Evolutionary conservation across 1,140 invertebrate genomes (phyloP).

Genomic region (Drosophila kanapiae): DNA sequence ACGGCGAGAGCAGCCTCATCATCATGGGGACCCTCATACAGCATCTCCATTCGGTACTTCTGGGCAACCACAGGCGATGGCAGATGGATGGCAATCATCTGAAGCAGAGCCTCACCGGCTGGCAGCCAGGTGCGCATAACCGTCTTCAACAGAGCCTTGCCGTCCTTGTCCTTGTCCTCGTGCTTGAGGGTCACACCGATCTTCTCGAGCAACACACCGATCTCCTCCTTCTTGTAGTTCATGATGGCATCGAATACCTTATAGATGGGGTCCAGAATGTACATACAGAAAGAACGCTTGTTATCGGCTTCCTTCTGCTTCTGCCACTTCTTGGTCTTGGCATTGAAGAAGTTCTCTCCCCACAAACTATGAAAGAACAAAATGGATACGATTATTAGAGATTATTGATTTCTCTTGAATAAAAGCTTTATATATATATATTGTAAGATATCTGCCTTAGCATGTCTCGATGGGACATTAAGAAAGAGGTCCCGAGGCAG

Average conservation of each 20-base stretch:
- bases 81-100: slow-evolving; percentile 99
- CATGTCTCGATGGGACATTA: slow-evolving; percentile 87
- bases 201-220: slow-evolving; percentile 93
- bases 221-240: slow-evolving; percentile 99
- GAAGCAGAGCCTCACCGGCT: slow-evolving; percentile 99
- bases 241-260: slow-evolving; percentile 99
- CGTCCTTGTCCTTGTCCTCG: slow-evolving; percentile 98
- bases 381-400: not conserved
- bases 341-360: slow-evolving; percentile 99
- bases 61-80: slow-evolving; percentile 99
- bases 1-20: slow-evolving; percentile 97
- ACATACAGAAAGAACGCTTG: slow-evolving; percentile 99
- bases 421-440: not conserved
- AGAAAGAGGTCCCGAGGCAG: slow-evolving; percentile 88
- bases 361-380: slow-evolving; percentile 87
- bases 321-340: slow-evolving; percentile 98
- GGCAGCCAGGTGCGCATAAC: slow-evolving; percentile 99
- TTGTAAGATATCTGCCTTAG: slow-evolving; percentile 76
- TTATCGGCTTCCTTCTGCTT: slow-evolving; percentile 95
- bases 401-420: too few relatives aligned
- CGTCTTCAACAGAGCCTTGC: slow-evolving; percentile 96
- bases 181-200: slow-evolving; percentile 96
- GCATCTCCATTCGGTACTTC: slow-evolving; percentile 99
- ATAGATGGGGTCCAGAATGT: slow-evolving; percentile 99
- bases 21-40: slow-evolving; percentile 99